Evolutionary conservation across 35 echinoderm and acorn worm species (phyloP).

Genomic region (Apostichopus parvimensis): DNA sequence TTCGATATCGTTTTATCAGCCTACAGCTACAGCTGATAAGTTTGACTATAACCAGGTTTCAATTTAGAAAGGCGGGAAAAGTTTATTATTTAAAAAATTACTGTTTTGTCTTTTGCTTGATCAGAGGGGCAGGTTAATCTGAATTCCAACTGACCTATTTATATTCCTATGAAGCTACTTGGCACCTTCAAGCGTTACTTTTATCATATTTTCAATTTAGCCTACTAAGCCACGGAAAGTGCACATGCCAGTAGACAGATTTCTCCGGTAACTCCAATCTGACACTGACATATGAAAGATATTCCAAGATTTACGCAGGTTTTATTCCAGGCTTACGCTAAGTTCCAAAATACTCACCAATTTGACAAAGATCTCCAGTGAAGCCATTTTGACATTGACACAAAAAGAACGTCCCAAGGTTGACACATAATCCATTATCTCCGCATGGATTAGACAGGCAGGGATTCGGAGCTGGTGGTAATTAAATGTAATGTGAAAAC

Average conservation of each 20-base stretch:
- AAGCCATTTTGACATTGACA: not conserved
- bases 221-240: no score
- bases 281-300: conserved; percentile 19
- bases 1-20: no score
- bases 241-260: not conserved
- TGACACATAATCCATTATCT: conserved; percentile 25
- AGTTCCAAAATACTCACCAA: not conserved
- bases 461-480: not conserved
- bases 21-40: no score
- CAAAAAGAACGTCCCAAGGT: not conserved
- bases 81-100: no score
- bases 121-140: not conserved
- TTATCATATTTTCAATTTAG: not conserved
- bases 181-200: no score
- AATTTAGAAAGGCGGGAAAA: no score
- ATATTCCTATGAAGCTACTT: no score
- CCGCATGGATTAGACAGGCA: not conserved
- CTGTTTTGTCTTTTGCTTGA: not conserved
- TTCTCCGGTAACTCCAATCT: not conserved
- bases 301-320: not conserved
- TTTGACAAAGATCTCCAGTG: conserved; percentile 30
- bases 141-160: not conserved
- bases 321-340: no score
- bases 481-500: no score
- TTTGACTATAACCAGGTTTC: no score